Evolutionary conservation across 1,140 invertebrate species (phyloP).

Genomic region (Brachionus angularis): DNA sequence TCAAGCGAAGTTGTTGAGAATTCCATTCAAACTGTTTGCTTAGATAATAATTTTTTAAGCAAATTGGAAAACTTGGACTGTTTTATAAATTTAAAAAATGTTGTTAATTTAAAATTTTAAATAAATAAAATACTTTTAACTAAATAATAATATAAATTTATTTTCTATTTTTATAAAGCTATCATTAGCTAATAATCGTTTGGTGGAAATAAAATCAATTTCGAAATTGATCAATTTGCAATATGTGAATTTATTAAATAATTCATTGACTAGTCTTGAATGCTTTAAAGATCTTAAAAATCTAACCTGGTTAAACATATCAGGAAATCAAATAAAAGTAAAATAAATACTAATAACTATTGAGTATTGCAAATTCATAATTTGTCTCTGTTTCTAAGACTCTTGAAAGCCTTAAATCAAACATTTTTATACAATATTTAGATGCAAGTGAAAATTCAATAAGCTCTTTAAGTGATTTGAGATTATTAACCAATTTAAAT

Average conservation of each 20-base stretch:
- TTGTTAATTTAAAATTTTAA: not conserved
- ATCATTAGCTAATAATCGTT: conserved; percentile 31
- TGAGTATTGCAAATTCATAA: no score
- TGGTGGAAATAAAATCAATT: conserved; percentile 23
- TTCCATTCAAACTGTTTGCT: not conserved
- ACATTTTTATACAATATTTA: conserved; percentile 66
- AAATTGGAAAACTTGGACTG: conserved; percentile 10
- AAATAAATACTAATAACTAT: not conserved
- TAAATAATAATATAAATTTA: not conserved
- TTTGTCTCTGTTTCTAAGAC: conserved; percentile 2
- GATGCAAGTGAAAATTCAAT: conserved; percentile 85
- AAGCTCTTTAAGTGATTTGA: conserved; percentile 74
- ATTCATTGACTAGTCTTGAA: conserved; percentile 45
- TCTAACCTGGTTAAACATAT: conserved; percentile 70
- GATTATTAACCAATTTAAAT: conserved; percentile 72
- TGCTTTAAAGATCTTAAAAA: conserved; percentile 72
- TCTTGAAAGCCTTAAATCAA: conserved; percentile 12
- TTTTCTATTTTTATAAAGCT: not conserved
- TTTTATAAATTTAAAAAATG: conserved; percentile 20
- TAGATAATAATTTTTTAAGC: conserved; percentile 30
- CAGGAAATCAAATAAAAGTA: conserved; percentile 70
- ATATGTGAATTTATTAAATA: conserved; percentile 36
- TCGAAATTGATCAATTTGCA: not conserved
- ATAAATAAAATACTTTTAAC: no score
- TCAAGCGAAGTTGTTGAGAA: not conserved